Evolutionary conservation across 92 coral and sea anemone species (phyloP).

Genomic region (Blastomussa wellsi): DNA sequence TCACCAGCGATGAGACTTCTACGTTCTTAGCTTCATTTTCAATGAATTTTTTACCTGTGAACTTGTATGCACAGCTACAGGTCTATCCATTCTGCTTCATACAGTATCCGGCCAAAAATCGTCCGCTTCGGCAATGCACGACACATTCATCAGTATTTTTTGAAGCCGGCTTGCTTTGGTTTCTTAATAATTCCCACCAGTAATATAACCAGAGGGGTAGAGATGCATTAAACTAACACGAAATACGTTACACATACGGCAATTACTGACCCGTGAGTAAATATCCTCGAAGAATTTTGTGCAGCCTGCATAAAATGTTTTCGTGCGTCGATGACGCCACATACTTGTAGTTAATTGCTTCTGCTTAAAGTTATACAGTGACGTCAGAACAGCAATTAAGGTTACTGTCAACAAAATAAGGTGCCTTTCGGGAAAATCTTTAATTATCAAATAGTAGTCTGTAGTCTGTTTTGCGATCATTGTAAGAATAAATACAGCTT

Average conservation of each 20-base stretch:
- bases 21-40: too few species aligned
- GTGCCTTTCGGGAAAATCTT: too few species aligned
- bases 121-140: background rate
- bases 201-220: background rate
- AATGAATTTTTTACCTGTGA: too few species aligned
- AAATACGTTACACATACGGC: background rate
- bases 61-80: background rate
- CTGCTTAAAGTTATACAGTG: background rate
- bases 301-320: background rate
- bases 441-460: too few species aligned
- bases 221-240: background rate
- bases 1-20: too few species aligned
- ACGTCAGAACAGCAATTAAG: conserved; percentile 8
- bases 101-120: background rate
- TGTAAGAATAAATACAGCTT: background rate
- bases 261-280: background rate
- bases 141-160: background rate
- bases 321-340: conserved; percentile 28
- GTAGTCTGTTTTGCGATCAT: background rate
- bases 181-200: too few species aligned
- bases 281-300: background rate
- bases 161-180: background rate
- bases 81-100: background rate
- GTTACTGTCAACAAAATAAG: too few species aligned
- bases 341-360: background rate